A percentile compares a stretch with the other conserved stretches of the same genome.
Conservation (phyloP, 2,888 invertebrate genomes). For the Notocelia uddmanniana region DNA sequence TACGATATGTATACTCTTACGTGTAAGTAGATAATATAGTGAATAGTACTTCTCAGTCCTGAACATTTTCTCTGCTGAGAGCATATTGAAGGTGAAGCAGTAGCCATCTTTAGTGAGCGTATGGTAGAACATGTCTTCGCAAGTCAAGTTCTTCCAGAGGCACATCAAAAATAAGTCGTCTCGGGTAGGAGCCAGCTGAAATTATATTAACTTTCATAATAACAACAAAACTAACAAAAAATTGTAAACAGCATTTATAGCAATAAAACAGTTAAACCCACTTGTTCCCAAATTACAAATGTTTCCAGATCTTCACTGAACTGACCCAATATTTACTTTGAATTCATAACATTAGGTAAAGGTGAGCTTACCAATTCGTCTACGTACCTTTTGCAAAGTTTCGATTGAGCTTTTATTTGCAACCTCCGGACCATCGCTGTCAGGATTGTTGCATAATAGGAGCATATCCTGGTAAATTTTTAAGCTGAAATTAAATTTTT, state of each 20-base stretch:
- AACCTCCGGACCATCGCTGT: constrained; percentile 56
- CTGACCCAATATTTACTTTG: no score
- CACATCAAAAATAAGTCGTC: constrained; percentile 76
- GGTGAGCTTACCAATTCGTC: not conserved
- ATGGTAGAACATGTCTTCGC: constrained; percentile 83
- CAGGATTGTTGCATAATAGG: constrained; percentile 57
- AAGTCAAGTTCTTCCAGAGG: constrained; percentile 77
- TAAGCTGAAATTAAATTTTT: constrained; percentile 53
- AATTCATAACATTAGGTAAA: no score
- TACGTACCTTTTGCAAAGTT: constrained; percentile 55
- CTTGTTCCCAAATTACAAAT: no score
- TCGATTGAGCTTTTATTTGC: constrained; percentile 54
- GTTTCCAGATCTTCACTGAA: no score
- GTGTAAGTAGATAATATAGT: not conserved
- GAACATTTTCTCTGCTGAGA: constrained; percentile 83
- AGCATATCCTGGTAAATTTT: constrained; percentile 59
- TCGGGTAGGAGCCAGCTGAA: constrained; percentile 79
- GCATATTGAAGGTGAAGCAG: constrained; percentile 87
- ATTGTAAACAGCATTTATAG: no score
- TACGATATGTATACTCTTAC: no score
- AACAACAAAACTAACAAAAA: no score
- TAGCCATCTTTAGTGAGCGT: constrained; percentile 88
- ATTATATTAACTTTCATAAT: not conserved
- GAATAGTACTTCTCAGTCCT: constrained; percentile 76
- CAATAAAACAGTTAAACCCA: no score